Percentiles rank a stretch among this genome's conserved stretches.
Conservation (phyloP, 1,140 invertebrate species). For the Pogonognathellus flavescens region DNA sequence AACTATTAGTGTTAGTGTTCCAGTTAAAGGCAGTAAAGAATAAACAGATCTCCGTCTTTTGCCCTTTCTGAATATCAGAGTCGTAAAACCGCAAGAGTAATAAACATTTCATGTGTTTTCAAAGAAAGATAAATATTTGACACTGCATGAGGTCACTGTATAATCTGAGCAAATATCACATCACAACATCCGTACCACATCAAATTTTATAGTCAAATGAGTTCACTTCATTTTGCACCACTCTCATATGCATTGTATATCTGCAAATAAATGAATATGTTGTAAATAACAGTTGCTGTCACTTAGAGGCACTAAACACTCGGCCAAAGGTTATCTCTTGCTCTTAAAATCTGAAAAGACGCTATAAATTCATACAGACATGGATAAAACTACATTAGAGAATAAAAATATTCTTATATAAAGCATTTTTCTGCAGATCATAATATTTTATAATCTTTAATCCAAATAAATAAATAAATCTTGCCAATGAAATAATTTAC, state of each 20-base stretch:
- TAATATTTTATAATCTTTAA: too few species aligned
- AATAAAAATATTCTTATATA: too few species aligned
- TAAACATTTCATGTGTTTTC: constrained; percentile 1
- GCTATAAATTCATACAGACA: too few species aligned
- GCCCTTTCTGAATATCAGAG: not conserved
- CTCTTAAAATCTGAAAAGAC: constrained; percentile 25
- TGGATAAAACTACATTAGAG: too few species aligned
- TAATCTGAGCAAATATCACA: not conserved
- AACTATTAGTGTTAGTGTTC: not conserved
- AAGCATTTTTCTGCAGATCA: too few species aligned
- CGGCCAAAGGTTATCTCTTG: constrained; percentile 29
- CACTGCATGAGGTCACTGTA: not conserved
- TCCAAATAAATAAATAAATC: too few species aligned
- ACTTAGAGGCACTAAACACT: not conserved
- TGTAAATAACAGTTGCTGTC: constrained; percentile 16
- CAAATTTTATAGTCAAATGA: constrained; percentile 20
- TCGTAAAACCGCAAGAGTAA: constrained; percentile 20
- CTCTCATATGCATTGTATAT: too few species aligned
- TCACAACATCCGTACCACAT: constrained; percentile 15
- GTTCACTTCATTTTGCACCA: not conserved
- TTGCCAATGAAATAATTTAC: too few species aligned
- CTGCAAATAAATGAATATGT: not conserved
- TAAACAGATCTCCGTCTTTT: constrained; percentile 21
- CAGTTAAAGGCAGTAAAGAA: not conserved
- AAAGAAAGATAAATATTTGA: constrained; percentile 14